A percentile compares a stretch with the other conserved stretches of the same genome.
These are phyloP conservation scores for Pholis gunnellus DNA, from an alignment of 2,113 vertebrate genomes.

Conservation along the genomic window DNA sequence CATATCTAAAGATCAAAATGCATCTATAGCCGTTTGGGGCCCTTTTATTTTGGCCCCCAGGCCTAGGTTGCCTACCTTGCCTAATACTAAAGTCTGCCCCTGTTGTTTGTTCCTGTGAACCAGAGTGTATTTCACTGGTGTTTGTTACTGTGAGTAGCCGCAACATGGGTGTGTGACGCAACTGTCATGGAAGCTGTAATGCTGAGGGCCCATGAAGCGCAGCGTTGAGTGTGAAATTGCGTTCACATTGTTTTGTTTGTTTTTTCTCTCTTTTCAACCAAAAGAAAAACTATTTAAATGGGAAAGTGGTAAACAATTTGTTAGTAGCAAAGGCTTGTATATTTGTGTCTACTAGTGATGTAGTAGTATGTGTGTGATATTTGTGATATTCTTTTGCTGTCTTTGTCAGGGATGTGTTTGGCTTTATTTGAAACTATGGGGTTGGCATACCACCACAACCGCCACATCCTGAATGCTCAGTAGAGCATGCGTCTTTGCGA, in stretches of 20 bases:
- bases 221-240: too few relatives aligned
- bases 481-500: neutral
- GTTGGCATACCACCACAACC: neutral
- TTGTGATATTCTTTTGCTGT: neutral
- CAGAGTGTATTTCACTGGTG: too few relatives aligned
- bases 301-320: neutral
- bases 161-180: too few relatives aligned
- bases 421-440: slow-evolving; percentile 24
- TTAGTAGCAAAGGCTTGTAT: neutral
- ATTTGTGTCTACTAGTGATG: neutral
- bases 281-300: neutral
- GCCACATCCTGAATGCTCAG: slow-evolving; percentile 60
- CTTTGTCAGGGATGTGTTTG: neutral
- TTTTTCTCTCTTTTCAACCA: neutral
- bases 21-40: too few relatives aligned
- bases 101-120: too few relatives aligned
- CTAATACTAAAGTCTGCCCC: neutral
- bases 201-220: too few relatives aligned
- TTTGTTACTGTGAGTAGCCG: too few relatives aligned
- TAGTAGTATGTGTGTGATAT: neutral
- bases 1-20: too few relatives aligned
- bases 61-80: too few relatives aligned
- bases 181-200: too few relatives aligned
- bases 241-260: neutral
- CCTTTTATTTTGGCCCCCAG: too few relatives aligned